Evolutionary conservation across 1,140 invertebrate species (phyloP).

Genomic region (Reticulitermes speratus): DNA sequence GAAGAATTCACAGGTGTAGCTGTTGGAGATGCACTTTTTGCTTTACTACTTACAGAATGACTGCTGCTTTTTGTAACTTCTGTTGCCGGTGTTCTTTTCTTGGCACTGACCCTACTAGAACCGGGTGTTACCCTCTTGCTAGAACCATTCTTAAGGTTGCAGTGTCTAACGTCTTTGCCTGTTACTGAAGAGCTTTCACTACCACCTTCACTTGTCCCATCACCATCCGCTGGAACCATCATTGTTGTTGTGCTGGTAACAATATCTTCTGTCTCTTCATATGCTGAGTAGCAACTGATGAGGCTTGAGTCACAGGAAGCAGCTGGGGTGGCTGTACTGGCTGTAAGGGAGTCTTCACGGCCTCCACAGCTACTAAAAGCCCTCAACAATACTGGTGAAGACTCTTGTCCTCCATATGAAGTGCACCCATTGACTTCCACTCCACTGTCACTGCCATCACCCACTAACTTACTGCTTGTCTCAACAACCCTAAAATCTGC

Average conservation of each 20-base stretch:
- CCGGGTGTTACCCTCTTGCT: neutral
- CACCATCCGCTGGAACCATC: conserved; percentile 28
- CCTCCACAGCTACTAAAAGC: conserved; percentile 58
- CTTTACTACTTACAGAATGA: neutral
- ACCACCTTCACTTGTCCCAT: conserved; percentile 58
- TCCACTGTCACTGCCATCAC: conserved; percentile 74
- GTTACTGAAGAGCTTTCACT: conserved; percentile 72
- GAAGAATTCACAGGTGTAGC: neutral
- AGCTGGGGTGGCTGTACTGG: conserved; percentile 38
- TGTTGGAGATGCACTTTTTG: neutral
- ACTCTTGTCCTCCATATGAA: conserved; percentile 58
- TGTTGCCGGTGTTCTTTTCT: neutral
- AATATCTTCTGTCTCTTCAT: conserved; percentile 50
- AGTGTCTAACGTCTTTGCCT: conserved; percentile 38
- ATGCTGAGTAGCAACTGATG: conserved; percentile 71
- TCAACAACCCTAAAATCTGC: neutral
- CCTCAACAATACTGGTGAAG: conserved; percentile 18
- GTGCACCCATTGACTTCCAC: conserved; percentile 65
- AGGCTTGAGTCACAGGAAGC: conserved; percentile 72
- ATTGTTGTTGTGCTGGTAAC: conserved; percentile 29
- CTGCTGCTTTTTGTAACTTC: neutral
- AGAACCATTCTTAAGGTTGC: neutral
- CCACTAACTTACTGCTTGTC: neutral
- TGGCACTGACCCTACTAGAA: neutral
- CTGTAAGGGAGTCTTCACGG: conserved; percentile 44